phyloP scores from a whole-genome alignment of 2,113 vertebrate species.

The Gadus chalcogrammus region DNA sequence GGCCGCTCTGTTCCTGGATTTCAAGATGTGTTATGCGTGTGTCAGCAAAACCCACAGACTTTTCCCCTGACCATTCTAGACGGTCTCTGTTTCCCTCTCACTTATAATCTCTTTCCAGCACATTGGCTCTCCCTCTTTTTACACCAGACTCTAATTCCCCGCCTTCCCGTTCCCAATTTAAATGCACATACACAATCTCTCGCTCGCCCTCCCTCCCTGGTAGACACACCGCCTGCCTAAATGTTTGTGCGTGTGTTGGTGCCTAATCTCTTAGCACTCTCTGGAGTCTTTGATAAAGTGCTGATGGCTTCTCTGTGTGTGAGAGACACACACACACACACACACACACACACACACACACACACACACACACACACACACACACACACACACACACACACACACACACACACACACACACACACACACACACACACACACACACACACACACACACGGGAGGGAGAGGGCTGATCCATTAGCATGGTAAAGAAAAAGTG shows the following conservation, averaged over 20 bases:
- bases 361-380: constrained; percentile 12
- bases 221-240: not conserved
- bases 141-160: constrained; percentile 34
- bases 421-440: constrained; percentile 4
- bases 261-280: constrained; percentile 64
- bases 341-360: constrained; percentile 36
- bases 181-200: too few species aligned
- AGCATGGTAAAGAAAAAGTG: constrained; percentile 74
- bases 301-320: constrained; percentile 57
- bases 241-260: constrained; percentile 24
- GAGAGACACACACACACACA: not conserved
- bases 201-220: not conserved
- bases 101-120: constrained; percentile 56
- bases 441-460: constrained; percentile 38
- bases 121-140: constrained; percentile 41
- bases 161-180: not conserved
- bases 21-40: constrained; percentile 1
- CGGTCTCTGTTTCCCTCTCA: constrained; percentile 56
- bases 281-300: constrained; percentile 70
- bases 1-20: too few species aligned
- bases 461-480: constrained; percentile 61
- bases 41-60: constrained; percentile 54
- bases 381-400: constrained; percentile 41
- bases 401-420: constrained; percentile 18
- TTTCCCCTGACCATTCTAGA: constrained; percentile 32